A percentile compares a stretch with the other conserved stretches of the same genome.
These are phyloP conservation scores for Spilosoma lubricipeda DNA, from an alignment of 2,888 invertebrate genomes.

Conservation along the genomic window DNA sequence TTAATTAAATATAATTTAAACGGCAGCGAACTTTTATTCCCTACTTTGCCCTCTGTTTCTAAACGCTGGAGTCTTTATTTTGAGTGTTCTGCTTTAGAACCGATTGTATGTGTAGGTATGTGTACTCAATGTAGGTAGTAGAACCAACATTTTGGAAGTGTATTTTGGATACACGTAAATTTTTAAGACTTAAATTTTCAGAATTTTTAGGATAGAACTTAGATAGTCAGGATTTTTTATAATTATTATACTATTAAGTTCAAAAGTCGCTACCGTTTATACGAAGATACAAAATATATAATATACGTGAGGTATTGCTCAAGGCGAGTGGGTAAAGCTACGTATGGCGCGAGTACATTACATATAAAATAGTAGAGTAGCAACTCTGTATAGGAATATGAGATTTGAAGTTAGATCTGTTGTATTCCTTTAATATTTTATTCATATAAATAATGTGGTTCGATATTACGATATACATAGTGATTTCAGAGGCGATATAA, in stretches of 20 bases:
- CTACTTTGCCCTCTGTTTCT: not conserved
- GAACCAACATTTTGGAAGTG: too few relatives aligned
- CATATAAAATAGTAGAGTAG: slow-evolving; percentile 57
- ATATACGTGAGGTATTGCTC: slow-evolving; percentile 64
- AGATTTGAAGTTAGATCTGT: slow-evolving; percentile 54
- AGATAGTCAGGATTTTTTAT: not conserved
- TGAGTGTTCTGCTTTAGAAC: not conserved
- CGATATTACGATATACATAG: too few relatives aligned
- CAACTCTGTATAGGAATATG: slow-evolving; percentile 52
- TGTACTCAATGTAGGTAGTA: too few relatives aligned
- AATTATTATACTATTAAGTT: not conserved
- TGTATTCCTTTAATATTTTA: slow-evolving; percentile 20
- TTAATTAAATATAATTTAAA: slow-evolving; percentile 1
- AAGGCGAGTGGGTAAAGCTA: slow-evolving; percentile 67
- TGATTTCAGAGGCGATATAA: too few relatives aligned
- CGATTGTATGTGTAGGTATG: too few relatives aligned
- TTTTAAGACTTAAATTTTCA: too few relatives aligned
- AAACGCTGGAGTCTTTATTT: not conserved
- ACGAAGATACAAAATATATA: slow-evolving; percentile 24
- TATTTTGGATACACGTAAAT: not conserved
- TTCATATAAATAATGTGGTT: slow-evolving; percentile 30
- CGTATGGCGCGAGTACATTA: slow-evolving; percentile 53
- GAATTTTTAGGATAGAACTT: not conserved
- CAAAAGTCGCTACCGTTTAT: slow-evolving; percentile 24
- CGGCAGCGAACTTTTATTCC: not conserved